Evolutionary conservation across 2,113 vertebrate genomes (phyloP), one percentile per base, ranked within the genome.

Genomic region (Plecotus auritus): DNA sequence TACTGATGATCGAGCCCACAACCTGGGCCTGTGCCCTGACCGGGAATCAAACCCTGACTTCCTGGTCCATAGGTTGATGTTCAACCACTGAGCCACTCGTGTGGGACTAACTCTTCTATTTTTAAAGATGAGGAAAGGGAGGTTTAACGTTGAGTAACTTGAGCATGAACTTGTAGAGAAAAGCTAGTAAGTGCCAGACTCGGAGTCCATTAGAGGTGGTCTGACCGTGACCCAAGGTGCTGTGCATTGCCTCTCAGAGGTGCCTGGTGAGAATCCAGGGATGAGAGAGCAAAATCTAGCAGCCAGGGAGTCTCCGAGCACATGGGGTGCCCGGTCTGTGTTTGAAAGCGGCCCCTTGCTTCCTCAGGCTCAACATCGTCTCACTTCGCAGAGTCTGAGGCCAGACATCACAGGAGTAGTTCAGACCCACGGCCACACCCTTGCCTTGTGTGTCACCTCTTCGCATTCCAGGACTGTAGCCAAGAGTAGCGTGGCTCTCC

Each of bases 401-500:
- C 51, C 56, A 85, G 56, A 32, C 17, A n/a, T 12, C 37, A 47
- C 26, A 26, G 54, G 18, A 7, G 9, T 82, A 70, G 76, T 66
- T 95, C 56, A 96, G n/a, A 72, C 84, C 83, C 47, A 70, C 59
- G 59, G 78, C 54, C 72, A 54, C 32, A 72, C n/a, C 91, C 72
- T 72, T 86, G n/a, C 35, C 28, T 77, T 69, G 37, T 30, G 8
- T 66, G 69, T 81, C 51, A 87, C 22, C 9, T 82, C 42, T 73
- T 87, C 80, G 74, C 82, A 67, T 69, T 54, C 32, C 32, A 66
- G 28, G 56, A 54, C 35, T 88, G 16, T 17, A 74, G 67, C 77
- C 56, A 69, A 22, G 32, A 66, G 70, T 18, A 72, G 30, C 82
- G 80, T 28, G 66, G 84, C 47, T 95, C 88, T 28, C 30, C 89